phyloP scores from a whole-genome alignment of 2,113 vertebrate species.

The Catharus bicknelli region DNA sequence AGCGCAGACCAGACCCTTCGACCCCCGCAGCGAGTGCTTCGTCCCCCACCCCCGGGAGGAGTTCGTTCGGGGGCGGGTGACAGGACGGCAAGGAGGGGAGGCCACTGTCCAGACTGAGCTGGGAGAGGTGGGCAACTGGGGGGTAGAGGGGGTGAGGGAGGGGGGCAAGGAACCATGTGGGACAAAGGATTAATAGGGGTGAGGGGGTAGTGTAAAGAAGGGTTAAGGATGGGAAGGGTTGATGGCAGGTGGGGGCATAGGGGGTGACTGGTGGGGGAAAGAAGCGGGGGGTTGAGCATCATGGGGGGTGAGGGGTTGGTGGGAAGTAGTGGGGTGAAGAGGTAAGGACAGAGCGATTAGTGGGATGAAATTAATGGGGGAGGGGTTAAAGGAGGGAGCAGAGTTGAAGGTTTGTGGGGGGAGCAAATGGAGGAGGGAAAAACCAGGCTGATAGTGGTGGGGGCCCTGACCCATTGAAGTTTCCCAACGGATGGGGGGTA shows the following conservation, averaged over 20 bases:
- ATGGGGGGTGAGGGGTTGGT: neutral
- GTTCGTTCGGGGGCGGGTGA: neutral
- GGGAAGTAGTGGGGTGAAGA: neutral
- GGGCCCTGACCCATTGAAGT: neutral
- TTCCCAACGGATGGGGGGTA: fast-evolving
- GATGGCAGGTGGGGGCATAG: neutral
- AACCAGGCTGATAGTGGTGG: neutral
- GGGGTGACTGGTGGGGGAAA: neutral
- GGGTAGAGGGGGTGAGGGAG: too few species aligned
- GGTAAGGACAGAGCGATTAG: neutral
- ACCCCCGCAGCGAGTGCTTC: slow-evolving; percentile 6
- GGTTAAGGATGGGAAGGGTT: neutral
- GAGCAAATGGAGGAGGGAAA: fast-evolving
- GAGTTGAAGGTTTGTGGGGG: neutral
- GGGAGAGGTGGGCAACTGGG: neutral
- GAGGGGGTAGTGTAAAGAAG: neutral
- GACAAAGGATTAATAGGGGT: neutral
- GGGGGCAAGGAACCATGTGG: too few species aligned
- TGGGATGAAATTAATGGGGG: neutral
- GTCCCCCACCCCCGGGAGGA: neutral
- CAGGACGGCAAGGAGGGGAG: neutral
- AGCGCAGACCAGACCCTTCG: neutral
- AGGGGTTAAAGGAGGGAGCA: neutral
- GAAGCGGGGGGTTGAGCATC: neutral
- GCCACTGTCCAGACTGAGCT: neutral